A percentile compares a stretch with the other conserved stretches of the same genome.
These are phyloP conservation scores for Cheumatopsyche charites DNA, from an alignment of 1,140 invertebrate genomes.

Conservation along the genomic window DNA sequence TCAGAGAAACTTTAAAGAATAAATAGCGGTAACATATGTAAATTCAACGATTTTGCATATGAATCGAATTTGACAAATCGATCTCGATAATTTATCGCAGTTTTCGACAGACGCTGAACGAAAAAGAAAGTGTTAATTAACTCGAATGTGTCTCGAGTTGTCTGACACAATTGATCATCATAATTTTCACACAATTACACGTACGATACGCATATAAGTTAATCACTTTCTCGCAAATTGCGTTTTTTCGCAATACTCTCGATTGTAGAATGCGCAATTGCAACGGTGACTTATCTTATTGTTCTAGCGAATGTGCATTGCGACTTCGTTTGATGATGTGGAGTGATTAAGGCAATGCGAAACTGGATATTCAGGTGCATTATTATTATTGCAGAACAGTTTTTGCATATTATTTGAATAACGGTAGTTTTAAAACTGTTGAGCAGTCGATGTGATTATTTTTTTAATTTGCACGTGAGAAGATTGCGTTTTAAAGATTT, in stretches of 20 bases:
- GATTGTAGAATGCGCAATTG: too few species aligned
- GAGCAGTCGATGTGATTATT: too few species aligned
- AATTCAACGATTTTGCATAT: not conserved
- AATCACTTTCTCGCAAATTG: not conserved
- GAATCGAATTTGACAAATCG: not conserved
- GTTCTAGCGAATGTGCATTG: too few species aligned
- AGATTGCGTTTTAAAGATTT: too few species aligned
- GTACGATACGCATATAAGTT: too few species aligned
- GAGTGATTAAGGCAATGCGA: not conserved
- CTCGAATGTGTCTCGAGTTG: not conserved
- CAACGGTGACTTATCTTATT: too few species aligned
- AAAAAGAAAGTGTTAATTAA: slow-evolving; percentile 7
- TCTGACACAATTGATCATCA: not conserved
- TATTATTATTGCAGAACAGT: not conserved
- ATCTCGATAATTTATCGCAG: not conserved
- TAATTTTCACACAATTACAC: not conserved
- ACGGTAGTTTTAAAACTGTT: too few species aligned
- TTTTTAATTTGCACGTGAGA: too few species aligned
- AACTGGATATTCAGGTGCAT: slow-evolving; percentile 6
- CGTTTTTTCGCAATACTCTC: not conserved
- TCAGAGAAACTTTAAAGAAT: not conserved
- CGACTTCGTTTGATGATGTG: too few species aligned
- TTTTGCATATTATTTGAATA: too few species aligned
- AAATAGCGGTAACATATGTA: not conserved
- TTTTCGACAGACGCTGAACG: not conserved